Conservation (phyloP, 2,113 vertebrate species). For the Sorex fumeus region DNA sequence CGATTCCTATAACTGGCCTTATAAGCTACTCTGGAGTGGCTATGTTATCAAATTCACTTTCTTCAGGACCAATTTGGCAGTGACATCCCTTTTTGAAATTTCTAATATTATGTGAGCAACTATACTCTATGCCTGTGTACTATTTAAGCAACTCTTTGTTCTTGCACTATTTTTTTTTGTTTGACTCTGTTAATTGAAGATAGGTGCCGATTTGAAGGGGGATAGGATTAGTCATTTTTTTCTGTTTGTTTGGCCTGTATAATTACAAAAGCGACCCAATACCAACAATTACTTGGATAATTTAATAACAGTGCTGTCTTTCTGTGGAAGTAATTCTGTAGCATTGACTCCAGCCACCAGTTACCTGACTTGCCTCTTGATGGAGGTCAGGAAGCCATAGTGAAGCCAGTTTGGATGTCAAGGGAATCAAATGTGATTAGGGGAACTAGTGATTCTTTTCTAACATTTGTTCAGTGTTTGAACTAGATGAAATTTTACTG, state of each 20-base stretch:
- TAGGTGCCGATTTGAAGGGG: slow-evolving; percentile 24
- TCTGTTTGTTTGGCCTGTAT: background rate
- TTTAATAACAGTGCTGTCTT: background rate
- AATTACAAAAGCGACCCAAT: background rate
- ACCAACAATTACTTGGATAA: background rate
- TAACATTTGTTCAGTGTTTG: slow-evolving; percentile 40
- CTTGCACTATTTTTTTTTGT: background rate
- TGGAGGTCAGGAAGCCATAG: background rate
- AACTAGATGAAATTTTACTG: slow-evolving; percentile 47
- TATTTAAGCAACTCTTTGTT: background rate
- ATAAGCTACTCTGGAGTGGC: background rate
- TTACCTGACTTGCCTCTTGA: background rate
- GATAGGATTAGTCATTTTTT: background rate
- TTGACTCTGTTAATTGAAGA: background rate
- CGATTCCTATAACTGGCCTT: background rate
- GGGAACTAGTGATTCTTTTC: background rate
- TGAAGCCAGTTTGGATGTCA: background rate
- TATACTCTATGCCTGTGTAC: fast-evolving
- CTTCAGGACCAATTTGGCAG: background rate
- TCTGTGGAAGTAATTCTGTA: background rate
- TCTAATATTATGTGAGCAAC: background rate
- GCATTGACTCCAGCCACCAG: background rate
- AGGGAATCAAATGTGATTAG: slow-evolving; percentile 29
- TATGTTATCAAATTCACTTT: background rate
- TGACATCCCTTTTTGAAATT: background rate